Evolutionary conservation across 2,888 invertebrate species (phyloP).

Genomic region (Graphium colonna): DNA sequence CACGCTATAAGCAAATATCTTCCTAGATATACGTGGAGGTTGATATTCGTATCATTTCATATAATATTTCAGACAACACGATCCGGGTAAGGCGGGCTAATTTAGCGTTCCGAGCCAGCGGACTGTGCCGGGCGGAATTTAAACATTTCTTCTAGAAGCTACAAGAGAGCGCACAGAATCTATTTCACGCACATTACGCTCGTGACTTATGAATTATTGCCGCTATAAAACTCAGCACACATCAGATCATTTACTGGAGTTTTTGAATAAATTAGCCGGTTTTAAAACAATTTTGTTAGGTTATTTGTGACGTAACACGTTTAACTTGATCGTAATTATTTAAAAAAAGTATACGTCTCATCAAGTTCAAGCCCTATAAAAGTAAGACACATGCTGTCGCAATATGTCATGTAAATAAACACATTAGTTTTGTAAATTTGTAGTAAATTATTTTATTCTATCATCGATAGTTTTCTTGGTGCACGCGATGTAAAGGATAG

Average conservation of each 20-base stretch:
- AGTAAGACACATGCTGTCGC: too few species aligned
- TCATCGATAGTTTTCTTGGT: too few species aligned
- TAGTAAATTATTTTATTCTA: too few species aligned
- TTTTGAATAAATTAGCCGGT: slow-evolving; percentile 46
- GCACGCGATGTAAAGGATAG: too few species aligned
- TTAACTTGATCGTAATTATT: too few species aligned
- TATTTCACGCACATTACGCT: slow-evolving; percentile 72
- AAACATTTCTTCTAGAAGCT: slow-evolving; percentile 59
- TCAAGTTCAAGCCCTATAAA: too few species aligned
- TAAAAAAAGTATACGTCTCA: too few species aligned
- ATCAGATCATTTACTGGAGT: slow-evolving; percentile 61
- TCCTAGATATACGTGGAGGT: slow-evolving; percentile 12
- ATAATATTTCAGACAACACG: slow-evolving; percentile 59
- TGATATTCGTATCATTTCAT: slow-evolving; percentile 50
- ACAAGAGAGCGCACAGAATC: slow-evolving; percentile 59
- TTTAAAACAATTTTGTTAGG: slow-evolving; percentile 20
- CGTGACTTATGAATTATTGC: slow-evolving; percentile 69
- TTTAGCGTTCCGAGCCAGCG: slow-evolving; percentile 60
- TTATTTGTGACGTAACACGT: not conserved
- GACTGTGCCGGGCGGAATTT: slow-evolving; percentile 47
- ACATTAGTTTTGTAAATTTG: too few species aligned
- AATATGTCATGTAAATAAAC: too few species aligned
- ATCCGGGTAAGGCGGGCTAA: slow-evolving; percentile 53
- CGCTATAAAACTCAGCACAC: slow-evolving; percentile 69
- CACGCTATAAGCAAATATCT: slow-evolving; percentile 4